phyloP scores from a whole-genome alignment of 2,888 invertebrate genomes.

The Julus scandinavius region DNA sequence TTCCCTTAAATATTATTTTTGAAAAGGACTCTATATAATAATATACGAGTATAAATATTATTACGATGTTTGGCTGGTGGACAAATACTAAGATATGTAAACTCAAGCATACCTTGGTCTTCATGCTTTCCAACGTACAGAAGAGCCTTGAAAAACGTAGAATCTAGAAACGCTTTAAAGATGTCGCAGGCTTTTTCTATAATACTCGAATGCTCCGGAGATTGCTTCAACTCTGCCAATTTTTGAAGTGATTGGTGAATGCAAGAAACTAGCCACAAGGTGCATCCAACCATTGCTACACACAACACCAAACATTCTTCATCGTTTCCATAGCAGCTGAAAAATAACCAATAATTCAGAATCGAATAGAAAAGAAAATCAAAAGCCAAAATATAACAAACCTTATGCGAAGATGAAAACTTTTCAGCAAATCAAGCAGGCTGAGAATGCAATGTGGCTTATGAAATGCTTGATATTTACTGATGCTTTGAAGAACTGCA shows the following conservation, averaged over 20 bases:
- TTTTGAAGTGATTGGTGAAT: conserved; percentile 64
- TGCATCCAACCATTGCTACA: conserved; percentile 74
- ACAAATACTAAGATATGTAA: no score
- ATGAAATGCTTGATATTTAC: conserved; percentile 86
- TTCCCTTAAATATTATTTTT: conserved; percentile 80
- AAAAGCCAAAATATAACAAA: conserved; percentile 59
- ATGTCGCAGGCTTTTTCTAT: conserved; percentile 64
- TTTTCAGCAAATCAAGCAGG: conserved; percentile 83
- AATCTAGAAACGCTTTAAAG: conserved; percentile 63
- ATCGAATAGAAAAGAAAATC: neutral
- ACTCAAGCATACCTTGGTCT: conserved; percentile 72
- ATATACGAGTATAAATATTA: neutral
- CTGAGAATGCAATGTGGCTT: conserved; percentile 90
- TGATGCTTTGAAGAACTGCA: conserved; percentile 86
- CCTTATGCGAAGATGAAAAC: conserved; percentile 65
- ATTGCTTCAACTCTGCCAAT: conserved; percentile 63
- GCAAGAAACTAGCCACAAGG: conserved; percentile 62
- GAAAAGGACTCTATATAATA: conserved; percentile 70
- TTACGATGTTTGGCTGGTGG: neutral
- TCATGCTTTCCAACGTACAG: conserved; percentile 66
- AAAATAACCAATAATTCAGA: conserved; percentile 20
- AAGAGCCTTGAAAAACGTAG: conserved; percentile 64
- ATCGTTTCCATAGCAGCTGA: conserved; percentile 72
- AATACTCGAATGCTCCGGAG: conserved; percentile 63
- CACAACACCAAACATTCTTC: conserved; percentile 86